Evolutionary conservation across 1,140 invertebrate genomes (phyloP).

Genomic region (Ruditapes philippinarum): DNA sequence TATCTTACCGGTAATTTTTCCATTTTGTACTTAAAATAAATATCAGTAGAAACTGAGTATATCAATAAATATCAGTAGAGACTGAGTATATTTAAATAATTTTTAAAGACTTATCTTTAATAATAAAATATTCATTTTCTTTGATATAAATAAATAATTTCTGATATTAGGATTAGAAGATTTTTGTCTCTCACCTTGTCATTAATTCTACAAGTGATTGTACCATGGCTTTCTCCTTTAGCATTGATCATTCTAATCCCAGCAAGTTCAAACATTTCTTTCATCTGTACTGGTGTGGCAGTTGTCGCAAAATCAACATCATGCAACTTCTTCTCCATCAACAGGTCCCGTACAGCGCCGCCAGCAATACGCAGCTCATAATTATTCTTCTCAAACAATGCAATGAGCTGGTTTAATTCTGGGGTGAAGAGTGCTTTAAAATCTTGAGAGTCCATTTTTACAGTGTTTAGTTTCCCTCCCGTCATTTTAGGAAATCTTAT

Average conservation of each 20-base stretch:
- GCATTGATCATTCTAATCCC: conserved; percentile 96
- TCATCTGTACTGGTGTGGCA: conserved; percentile 99
- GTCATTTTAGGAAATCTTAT: not conserved
- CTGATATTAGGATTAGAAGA: too few species aligned
- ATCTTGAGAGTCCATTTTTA: conserved; percentile 87
- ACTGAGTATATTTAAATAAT: too few species aligned
- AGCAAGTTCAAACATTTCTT: conserved; percentile 96
- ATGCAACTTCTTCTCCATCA: conserved; percentile 94
- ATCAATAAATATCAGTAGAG: too few species aligned
- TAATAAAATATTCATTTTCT: too few species aligned
- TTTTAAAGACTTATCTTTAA: too few species aligned
- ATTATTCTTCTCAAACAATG: conserved; percentile 93
- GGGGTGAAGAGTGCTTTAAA: conserved; percentile 94
- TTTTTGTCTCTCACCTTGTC: conserved; percentile 90
- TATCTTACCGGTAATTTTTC: too few species aligned
- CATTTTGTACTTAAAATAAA: too few species aligned
- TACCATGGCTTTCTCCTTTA: conserved; percentile 98
- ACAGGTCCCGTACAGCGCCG: conserved; percentile 97
- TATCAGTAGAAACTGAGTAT: too few species aligned
- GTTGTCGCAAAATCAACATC: conserved; percentile 99
- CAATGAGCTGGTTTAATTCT: conserved; percentile 91
- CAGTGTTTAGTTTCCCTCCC: conserved; percentile 79
- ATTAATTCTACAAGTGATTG: conserved; percentile 98
- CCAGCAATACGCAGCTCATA: conserved; percentile 97
- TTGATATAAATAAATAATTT: too few species aligned